Percentiles rank a stretch among this genome's conserved stretches.
These are phyloP conservation scores for Mythimna impura DNA, from an alignment of 2,888 invertebrate species.

Conservation along the genomic window DNA sequence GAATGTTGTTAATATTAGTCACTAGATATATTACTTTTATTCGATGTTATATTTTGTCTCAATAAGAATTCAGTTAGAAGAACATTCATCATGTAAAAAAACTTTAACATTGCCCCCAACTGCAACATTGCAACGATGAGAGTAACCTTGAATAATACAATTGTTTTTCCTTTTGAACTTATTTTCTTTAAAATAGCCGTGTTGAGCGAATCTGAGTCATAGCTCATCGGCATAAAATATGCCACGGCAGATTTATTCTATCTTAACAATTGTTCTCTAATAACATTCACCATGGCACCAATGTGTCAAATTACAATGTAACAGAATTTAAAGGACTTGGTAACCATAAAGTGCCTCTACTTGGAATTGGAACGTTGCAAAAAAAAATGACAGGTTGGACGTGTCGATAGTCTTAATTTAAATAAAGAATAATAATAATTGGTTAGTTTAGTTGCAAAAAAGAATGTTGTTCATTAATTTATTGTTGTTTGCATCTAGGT, in stretches of 20 bases:
- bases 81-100: background rate
- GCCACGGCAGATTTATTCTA: constrained; percentile 32
- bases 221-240: constrained; percentile 28
- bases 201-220: constrained; percentile 11
- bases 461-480: constrained; percentile 23
- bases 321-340: constrained; percentile 18
- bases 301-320: constrained; percentile 44
- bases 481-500: constrained; percentile 87
- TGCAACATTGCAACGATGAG: background rate
- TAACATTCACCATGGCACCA: constrained; percentile 47
- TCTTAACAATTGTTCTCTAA: constrained; percentile 38
- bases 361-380: constrained; percentile 25
- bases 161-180: constrained; percentile 2
- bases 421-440: constrained; percentile 36
- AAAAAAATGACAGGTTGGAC: constrained; percentile 31
- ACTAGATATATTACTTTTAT: background rate
- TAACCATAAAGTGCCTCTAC: constrained; percentile 20
- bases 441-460: background rate
- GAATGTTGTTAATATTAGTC: background rate
- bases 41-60: background rate
- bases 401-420: constrained; percentile 24
- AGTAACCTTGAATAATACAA: constrained; percentile 1
- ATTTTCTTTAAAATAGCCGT: constrained; percentile 1
- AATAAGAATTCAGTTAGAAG: background rate
- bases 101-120: background rate